phyloP scores from a whole-genome alignment of 2,797 vertebrate species.

The Crenuchus spilurus region DNA sequence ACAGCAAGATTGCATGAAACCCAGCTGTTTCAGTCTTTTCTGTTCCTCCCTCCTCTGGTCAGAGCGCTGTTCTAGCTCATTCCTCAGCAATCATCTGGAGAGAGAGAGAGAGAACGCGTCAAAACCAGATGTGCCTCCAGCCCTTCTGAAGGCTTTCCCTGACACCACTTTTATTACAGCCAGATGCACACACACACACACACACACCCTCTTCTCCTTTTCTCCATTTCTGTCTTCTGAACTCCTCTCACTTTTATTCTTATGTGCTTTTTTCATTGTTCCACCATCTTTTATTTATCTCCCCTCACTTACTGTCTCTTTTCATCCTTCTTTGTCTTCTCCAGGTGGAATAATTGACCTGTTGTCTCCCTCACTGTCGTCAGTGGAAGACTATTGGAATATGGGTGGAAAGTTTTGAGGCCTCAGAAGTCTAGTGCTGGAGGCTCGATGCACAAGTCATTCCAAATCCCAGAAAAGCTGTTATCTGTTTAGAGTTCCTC shows the following conservation, averaged over 20 bases:
- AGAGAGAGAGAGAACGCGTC: slow-evolving; percentile 48
- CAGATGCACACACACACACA: slow-evolving; percentile 36
- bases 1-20: slow-evolving; percentile 19
- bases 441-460: neutral
- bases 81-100: slow-evolving; percentile 38
- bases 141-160: slow-evolving; percentile 45
- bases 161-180: slow-evolving; percentile 51
- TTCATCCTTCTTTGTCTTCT: slow-evolving; percentile 4
- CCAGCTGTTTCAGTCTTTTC: slow-evolving; percentile 43
- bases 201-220: slow-evolving; percentile 19
- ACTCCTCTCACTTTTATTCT: neutral
- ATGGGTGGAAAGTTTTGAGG: slow-evolving; percentile 25
- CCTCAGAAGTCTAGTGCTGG: slow-evolving; percentile 4
- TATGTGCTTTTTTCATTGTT: slow-evolving; percentile 11
- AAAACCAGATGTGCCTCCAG: slow-evolving; percentile 57
- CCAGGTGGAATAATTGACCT: slow-evolving; percentile 20
- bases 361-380: slow-evolving; percentile 6
- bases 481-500: slow-evolving; percentile 45
- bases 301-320: neutral
- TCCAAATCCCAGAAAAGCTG: slow-evolving; percentile 41
- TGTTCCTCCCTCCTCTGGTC: slow-evolving; percentile 33
- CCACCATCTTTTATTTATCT: neutral
- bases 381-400: slow-evolving; percentile 3
- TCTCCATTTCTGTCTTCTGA: neutral
- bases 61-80: slow-evolving; percentile 41